These are phyloP conservation scores for Hartigia nigra DNA, from an alignment of 2,888 invertebrate genomes.

Conservation along the genomic window DNA sequence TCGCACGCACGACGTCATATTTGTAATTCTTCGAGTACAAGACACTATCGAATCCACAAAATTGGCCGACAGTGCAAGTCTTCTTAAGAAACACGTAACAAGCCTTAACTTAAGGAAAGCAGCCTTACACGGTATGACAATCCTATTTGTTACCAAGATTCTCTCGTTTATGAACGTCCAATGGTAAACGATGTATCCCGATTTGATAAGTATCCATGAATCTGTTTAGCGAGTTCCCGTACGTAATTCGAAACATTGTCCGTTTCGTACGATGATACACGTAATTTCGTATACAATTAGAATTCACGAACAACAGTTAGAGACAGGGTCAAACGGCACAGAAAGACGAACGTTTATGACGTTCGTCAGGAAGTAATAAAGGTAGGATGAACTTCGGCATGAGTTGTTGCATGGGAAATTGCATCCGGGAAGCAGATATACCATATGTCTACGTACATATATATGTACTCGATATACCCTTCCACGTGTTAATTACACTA, in stretches of 20 bases:
- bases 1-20: not conserved
- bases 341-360: not conserved
- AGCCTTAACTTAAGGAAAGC: conserved; percentile 17
- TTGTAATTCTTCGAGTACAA: not conserved
- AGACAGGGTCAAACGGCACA: not conserved
- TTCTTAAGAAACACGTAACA: conserved; percentile 1
- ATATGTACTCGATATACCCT: not conserved
- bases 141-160: conserved; percentile 14
- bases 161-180: not conserved
- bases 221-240: not conserved
- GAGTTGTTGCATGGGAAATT: not conserved
- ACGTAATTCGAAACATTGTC: too few species aligned
- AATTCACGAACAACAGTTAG: not conserved
- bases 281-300: too few species aligned
- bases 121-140: conserved; percentile 21
- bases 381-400: not conserved
- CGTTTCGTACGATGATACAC: too few species aligned
- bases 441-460: not conserved
- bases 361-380: not conserved
- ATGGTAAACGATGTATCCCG: not conserved
- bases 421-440: not conserved
- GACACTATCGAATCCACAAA: not conserved
- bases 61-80: not conserved
- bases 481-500: not conserved
- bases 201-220: not conserved